Evolutionary conservation across 2,888 invertebrate species (phyloP), one percentile per base, ranked within the genome.

Genomic region (Disparrhopalites patrizii): DNA sequence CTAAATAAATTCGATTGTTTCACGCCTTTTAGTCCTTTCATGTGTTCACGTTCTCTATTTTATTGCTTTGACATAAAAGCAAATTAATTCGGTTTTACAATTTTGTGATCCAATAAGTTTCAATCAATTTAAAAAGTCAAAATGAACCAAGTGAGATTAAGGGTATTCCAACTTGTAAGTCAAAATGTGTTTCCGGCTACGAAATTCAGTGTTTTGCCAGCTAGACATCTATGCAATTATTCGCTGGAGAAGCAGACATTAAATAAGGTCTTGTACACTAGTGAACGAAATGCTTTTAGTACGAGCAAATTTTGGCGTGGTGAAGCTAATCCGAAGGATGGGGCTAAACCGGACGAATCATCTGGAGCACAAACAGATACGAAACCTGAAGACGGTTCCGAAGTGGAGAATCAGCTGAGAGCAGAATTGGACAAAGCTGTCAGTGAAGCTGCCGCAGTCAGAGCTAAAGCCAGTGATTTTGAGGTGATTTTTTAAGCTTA

Each of bases 401-500:
- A 65, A 40, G 57, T 62, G 2, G 70, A 68, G 33, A 50, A 57
- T 31, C 55, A 71, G 43, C 47, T 74, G 25, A 51, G 68, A 8
- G 61, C 54, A 13, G 71, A 73, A 33, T 55, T 75, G 10, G 58
- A 68, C 1, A 72, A 71, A 62, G 69, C 68, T 30, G 68, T 65
- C 1, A 64, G 68, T 23, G 73, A 73, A 58, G 70, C 66, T 52
- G 68, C 69, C 23, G 55, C 62, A 1, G 33, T 70, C 3, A 36
- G 69, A 25, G 63, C 67, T 13, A 71, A 70, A 60, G 50, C 65
- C 28, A 60, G 68, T 33, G 73, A 73, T 1, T 71, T 73, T 47
- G 75, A 75, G 69, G 75, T 73, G 43, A 43, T 18, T n/a, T 20
- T 5, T 40, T 27, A n/a, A n/a, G n/a, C n/a, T n/a, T n/a, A 5